phyloP scores from a whole-genome alignment of 2,113 vertebrate species.

The Nanger granti region DNA sequence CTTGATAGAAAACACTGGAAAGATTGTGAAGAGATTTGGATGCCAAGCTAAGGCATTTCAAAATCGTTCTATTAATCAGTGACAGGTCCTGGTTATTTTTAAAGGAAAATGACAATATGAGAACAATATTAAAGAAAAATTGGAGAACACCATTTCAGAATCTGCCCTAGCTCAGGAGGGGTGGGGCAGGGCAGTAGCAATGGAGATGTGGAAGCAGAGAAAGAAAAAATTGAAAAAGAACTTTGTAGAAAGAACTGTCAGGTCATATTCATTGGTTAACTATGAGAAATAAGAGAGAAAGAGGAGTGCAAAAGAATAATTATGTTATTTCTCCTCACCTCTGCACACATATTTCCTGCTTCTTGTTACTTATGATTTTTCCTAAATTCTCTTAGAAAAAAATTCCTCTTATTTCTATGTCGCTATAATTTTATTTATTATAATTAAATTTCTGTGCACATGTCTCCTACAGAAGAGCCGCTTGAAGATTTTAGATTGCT shows the following conservation, averaged over 20 bases:
- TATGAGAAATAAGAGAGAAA: background rate
- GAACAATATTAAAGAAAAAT: background rate
- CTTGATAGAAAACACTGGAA: background rate
- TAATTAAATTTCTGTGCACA: background rate
- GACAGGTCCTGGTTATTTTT: background rate
- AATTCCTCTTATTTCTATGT: background rate
- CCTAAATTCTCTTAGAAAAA: background rate
- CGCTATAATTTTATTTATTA: background rate
- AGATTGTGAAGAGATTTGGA: background rate
- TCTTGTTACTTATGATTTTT: background rate
- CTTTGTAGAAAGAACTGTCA: background rate
- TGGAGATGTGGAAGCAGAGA: background rate
- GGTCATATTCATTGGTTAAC: background rate
- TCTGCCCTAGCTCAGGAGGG: background rate
- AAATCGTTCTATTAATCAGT: background rate
- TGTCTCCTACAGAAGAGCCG: background rate
- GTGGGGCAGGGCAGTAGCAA: background rate
- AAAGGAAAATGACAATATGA: background rate
- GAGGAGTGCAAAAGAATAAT: background rate
- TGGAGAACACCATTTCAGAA: background rate
- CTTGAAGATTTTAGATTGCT: background rate
- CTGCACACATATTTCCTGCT: background rate
- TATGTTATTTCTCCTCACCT: accelerated
- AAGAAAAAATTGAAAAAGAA: background rate
- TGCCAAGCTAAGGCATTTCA: background rate